Percentiles rank a stretch among this genome's conserved stretches.
Conservation (phyloP, 2,797 vertebrate species). For the Pseudochaenichthys georgianus region DNA sequence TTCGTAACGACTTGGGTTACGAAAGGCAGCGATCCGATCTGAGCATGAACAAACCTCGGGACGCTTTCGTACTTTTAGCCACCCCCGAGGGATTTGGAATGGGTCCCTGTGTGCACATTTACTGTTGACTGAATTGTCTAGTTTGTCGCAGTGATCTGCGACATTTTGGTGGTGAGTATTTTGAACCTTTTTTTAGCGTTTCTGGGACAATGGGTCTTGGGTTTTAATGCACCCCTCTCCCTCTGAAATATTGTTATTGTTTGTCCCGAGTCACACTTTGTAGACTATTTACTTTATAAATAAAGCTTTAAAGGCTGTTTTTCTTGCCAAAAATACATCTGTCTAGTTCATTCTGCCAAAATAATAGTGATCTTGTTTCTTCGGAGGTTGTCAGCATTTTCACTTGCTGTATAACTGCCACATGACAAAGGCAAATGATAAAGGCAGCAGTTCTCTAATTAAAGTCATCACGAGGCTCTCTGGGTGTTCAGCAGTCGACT, state of each 20-base stretch:
- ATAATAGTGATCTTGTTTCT: slow-evolving; percentile 24
- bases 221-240: slow-evolving; percentile 30
- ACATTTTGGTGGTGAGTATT: slow-evolving; percentile 49
- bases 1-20: slow-evolving; percentile 55
- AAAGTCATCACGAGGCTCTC: not conserved
- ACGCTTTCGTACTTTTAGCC: slow-evolving; percentile 55
- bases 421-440: slow-evolving; percentile 7
- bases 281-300: slow-evolving; percentile 53
- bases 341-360: slow-evolving; percentile 32
- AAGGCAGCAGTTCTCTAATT: slow-evolving; percentile 11
- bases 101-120: slow-evolving; percentile 56
- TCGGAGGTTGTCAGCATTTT: slow-evolving; percentile 12
- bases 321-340: slow-evolving; percentile 58
- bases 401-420: not conserved
- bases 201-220: slow-evolving; percentile 48
- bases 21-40: slow-evolving; percentile 47
- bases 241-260: slow-evolving; percentile 33
- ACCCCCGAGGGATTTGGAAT: slow-evolving; percentile 49
- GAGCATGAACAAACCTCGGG: slow-evolving; percentile 59
- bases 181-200: slow-evolving; percentile 57
- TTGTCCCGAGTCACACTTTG: slow-evolving; percentile 45
- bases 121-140: slow-evolving; percentile 64
- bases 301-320: slow-evolving; percentile 55
- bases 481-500: not conserved
- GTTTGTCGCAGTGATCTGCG: slow-evolving; percentile 64